Percentiles rank a stretch among this genome's conserved stretches.
phyloP scores from a whole-genome alignment of 1,140 invertebrate genomes.

The Cheumatopsyche charites region DNA sequence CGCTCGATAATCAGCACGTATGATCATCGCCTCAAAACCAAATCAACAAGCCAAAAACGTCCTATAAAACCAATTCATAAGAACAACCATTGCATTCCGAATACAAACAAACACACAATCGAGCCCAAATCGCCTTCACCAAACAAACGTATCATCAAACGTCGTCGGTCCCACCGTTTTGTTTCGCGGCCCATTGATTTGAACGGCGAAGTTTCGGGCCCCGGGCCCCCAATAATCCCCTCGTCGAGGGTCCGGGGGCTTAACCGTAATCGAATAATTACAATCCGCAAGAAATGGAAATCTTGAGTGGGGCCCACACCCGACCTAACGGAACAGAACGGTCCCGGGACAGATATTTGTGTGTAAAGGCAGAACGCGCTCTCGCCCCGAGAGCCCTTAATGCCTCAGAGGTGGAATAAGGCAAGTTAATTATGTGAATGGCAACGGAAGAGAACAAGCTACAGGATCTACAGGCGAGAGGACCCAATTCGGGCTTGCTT shows the following conservation, averaged over 20 bases:
- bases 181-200: constrained; percentile 35
- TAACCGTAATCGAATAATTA: constrained; percentile 47
- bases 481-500: constrained; percentile 12
- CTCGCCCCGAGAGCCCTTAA: constrained; percentile 46
- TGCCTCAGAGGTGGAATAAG: constrained; percentile 47
- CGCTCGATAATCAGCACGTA: too few species aligned
- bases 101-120: too few species aligned
- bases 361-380: constrained; percentile 37
- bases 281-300: constrained; percentile 49
- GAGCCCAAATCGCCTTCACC: too few species aligned
- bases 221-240: constrained; percentile 44
- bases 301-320: constrained; percentile 34
- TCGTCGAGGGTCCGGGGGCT: constrained; percentile 28
- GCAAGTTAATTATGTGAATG: constrained; percentile 50
- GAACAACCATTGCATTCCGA: too few species aligned
- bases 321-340: not conserved
- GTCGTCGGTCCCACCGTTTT: constrained; percentile 16
- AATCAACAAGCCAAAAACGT: too few species aligned
- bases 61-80: too few species aligned
- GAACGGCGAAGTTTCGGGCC: constrained; percentile 35
- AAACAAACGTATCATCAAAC: constrained; percentile 27
- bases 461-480: constrained; percentile 38
- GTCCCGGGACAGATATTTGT: constrained; percentile 24
- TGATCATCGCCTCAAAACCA: too few species aligned
- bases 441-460: constrained; percentile 46